A percentile compares a stretch with the other conserved stretches of the same genome.
phyloP scores from a whole-genome alignment of 2,113 vertebrate genomes.

The Ancistrus triradiatus region DNA sequence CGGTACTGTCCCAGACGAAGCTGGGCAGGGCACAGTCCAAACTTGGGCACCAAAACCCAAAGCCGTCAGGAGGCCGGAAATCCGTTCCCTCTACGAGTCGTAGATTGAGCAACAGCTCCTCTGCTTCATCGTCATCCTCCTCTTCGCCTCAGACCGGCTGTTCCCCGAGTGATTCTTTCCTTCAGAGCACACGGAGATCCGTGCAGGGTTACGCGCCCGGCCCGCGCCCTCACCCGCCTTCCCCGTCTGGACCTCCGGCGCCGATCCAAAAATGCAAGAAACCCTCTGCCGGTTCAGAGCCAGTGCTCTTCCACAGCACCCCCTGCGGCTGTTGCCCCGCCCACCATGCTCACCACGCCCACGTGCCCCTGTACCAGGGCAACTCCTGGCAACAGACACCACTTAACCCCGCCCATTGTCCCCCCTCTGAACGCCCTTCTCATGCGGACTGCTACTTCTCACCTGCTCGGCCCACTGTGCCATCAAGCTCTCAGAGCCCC shows the following conservation, averaged over 20 bases:
- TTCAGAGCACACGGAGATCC: slow-evolving; percentile 47
- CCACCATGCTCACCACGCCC: slow-evolving; percentile 51
- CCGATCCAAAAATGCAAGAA: slow-evolving; percentile 38
- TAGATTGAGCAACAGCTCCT: slow-evolving; percentile 44
- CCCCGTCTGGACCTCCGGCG: slow-evolving; percentile 28
- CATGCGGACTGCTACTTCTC: slow-evolving; percentile 58
- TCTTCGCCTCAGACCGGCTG: slow-evolving; percentile 56
- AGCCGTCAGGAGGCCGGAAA: slow-evolving; percentile 42
- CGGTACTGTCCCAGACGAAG: slow-evolving; percentile 36
- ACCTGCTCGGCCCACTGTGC: slow-evolving; percentile 48
- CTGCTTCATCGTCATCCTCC: slow-evolving; percentile 48
- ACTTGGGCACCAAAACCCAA: slow-evolving; percentile 16
- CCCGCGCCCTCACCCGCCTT: slow-evolving; percentile 42
- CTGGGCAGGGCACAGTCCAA: slow-evolving; percentile 6
- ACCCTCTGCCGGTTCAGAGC: slow-evolving; percentile 51
- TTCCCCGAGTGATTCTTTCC: slow-evolving; percentile 58
- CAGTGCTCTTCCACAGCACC: slow-evolving; percentile 62
- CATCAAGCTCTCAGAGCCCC: slow-evolving; percentile 50
- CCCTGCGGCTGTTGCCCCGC: slow-evolving; percentile 69
- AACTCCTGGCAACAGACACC: slow-evolving; percentile 63
- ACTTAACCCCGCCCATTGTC: slow-evolving; percentile 31
- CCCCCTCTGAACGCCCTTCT: slow-evolving; percentile 47
- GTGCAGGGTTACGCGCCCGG: slow-evolving; percentile 49
- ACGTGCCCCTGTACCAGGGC: slow-evolving; percentile 49
- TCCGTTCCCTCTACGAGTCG: slow-evolving; percentile 43